These are phyloP conservation scores for Drosophila crucigera DNA, from an alignment of 2,888 invertebrate species.

Conservation along the genomic window DNA sequence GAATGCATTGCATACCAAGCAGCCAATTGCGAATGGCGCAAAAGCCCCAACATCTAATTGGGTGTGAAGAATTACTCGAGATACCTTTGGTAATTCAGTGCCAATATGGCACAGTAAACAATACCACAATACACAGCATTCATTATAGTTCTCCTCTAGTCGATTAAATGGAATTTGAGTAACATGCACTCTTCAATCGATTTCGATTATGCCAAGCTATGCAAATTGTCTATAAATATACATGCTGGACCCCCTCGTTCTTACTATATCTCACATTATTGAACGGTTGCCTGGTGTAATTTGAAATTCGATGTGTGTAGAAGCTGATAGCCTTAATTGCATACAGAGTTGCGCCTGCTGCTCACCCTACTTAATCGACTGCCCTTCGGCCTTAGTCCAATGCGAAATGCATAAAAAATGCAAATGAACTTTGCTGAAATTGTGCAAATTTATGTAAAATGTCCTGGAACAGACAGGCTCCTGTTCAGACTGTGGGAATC, in stretches of 20 bases:
- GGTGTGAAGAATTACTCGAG: background rate
- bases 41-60: background rate
- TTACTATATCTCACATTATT: constrained; percentile 31
- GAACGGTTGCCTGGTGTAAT: constrained; percentile 44
- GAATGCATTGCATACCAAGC: background rate
- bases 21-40: constrained; percentile 6
- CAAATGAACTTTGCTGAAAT: constrained; percentile 65
- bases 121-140: background rate
- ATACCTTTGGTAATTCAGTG: background rate
- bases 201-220: background rate
- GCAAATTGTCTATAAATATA: background rate
- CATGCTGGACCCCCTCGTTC: constrained; percentile 7
- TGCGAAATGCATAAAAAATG: constrained; percentile 68
- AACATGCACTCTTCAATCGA: background rate
- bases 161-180: background rate
- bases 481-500: background rate
- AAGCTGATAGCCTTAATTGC: constrained; percentile 70
- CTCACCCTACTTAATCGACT: background rate
- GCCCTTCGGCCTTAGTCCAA: background rate
- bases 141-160: background rate
- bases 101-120: background rate
- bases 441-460: constrained; percentile 68
- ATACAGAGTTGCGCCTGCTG: constrained; percentile 10
- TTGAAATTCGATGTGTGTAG: constrained; percentile 53
- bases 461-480: constrained; percentile 20